Base-by-base conservation (phyloP, 1,140 invertebrate species). In the Tetragonula clypearis region DNA sequence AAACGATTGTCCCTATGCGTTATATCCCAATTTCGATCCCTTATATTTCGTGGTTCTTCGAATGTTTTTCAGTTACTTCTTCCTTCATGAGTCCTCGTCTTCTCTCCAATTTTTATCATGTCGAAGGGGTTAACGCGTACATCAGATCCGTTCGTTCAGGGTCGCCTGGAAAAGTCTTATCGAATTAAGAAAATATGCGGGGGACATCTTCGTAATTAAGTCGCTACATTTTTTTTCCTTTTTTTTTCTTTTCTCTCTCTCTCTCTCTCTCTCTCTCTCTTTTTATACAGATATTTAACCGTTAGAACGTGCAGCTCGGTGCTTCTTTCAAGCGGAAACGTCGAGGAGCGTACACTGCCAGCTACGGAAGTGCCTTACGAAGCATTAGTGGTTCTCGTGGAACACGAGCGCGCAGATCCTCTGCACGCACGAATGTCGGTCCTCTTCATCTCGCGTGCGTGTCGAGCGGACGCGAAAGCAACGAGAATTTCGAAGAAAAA, bases 131-230 rank as follows among this genome's bases (percentile, higher is more conserved):
- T 79, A 79, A 56, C 68, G 2, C 17, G 55, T 56, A 56, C 49
- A 9, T 49, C 19, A 68, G 78, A 58, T 68, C 30, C 71, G 84
- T 74, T 81, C 41, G 71, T 73, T 81, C 84, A 60, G 71, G 56
- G 8, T 60, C 60, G 60, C 23, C 56, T 49, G 71, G 49, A 75
- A 79, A 88, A 66, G 74, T 82, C 82, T 80, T 88, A 80, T 80
- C 60, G 82, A 76, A 84, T 88, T 90, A 90, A 90, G 89, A 89
- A 90, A 90, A 89, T 89, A 89, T 90, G 88, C 88, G 72, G 84
- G 84, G 82, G 88, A 90, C 49, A 85, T 89, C 88, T 90, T 83
- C 86, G 74, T 89, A 81, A 89, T 84, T 89, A 89, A 87, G 87
- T 89, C n/a, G 81, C 85, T 86, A 86, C 62, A 58, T 85, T 49